Evolutionary conservation across 2,113 vertebrate species (phyloP), one percentile per base, ranked within the genome.

Genomic region (Rattus norvegicus): DNA sequence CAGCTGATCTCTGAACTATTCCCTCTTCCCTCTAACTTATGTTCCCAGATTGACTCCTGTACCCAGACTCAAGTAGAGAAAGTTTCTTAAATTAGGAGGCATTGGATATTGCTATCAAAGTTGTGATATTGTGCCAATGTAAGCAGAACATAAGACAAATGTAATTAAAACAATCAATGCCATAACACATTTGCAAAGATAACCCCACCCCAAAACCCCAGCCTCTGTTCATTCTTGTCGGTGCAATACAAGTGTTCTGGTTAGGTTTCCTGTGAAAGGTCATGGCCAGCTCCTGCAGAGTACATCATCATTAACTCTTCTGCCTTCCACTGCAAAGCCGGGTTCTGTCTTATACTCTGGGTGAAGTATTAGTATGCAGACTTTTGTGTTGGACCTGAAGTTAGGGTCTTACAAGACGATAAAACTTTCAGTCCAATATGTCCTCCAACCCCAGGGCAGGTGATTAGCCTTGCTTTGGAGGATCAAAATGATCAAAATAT

Each of bases 11-110:
- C 73, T 75, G 63, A 22, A 76, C 96, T 90, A 88, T 93, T 93
- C 84, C 91, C 84, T 89, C 75, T 94, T 90, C 94, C 95, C 95
- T 97, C 97, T 98, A 95, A 97, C 88, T 76, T 79, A 96, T 93
- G 54, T 52, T 97, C 88, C n/a, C 90, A 98, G 59, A 97, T 96
- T 95, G 95, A 93, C 65, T 96, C 70, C 43, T 88, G 19, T 91
- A 96, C 94, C 56, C 59, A 52, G 93, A 61, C 83, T 93, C 94
- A 86, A 59, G 24, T 73, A 61, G 93, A 93, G 90, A 95, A 92
- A 97, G 24, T n/a, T 24, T 85, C 16, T 95, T 91, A 67, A 94
- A 8, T 70, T 81, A 76, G 56, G 83, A 65, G 43, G 70, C 65
- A 92, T 91, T 70, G 14, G 86, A 67, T 94, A 88, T 92, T 81